Conservation (phyloP, 2,797 vertebrate species). For the Luscinia luscinia region DNA sequence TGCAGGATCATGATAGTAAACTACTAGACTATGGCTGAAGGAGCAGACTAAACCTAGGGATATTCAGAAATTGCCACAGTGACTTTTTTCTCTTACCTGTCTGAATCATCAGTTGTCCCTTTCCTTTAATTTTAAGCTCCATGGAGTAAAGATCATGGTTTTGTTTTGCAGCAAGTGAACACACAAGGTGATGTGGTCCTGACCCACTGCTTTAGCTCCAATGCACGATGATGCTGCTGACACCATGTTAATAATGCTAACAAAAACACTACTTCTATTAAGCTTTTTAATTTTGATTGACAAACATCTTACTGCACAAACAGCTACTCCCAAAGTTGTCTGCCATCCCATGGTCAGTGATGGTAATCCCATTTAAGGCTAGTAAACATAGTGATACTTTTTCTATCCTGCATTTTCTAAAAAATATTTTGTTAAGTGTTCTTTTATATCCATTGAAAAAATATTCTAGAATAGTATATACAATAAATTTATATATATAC, state of each 20-base stretch:
- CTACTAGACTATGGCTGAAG: not conserved
- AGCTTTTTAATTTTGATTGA: not conserved
- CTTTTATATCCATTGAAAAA: not conserved
- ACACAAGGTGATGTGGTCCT: not conserved
- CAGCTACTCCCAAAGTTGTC: not conserved
- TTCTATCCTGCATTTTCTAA: not conserved
- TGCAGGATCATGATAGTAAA: not conserved
- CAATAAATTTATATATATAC: not conserved
- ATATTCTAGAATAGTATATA: not conserved
- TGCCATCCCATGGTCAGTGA: not conserved
- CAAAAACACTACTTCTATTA: not conserved
- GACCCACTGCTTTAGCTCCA: not conserved
- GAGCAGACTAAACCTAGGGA: not conserved
- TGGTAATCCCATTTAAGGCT: not conserved
- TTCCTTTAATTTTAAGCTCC: not conserved
- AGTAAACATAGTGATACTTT: not conserved
- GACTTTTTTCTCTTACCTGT: not conserved
- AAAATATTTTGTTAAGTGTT: not conserved
- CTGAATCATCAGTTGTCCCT: not conserved
- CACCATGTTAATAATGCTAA: not conserved
- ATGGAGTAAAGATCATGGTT: not conserved
- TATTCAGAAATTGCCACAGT: not conserved
- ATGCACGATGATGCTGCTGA: not conserved
- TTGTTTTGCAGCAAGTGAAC: not conserved
- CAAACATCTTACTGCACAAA: not conserved